These are phyloP conservation scores for Lagorchestes hirsutus DNA, from an alignment of 2,797 vertebrate genomes.

Conservation along the genomic window DNA sequence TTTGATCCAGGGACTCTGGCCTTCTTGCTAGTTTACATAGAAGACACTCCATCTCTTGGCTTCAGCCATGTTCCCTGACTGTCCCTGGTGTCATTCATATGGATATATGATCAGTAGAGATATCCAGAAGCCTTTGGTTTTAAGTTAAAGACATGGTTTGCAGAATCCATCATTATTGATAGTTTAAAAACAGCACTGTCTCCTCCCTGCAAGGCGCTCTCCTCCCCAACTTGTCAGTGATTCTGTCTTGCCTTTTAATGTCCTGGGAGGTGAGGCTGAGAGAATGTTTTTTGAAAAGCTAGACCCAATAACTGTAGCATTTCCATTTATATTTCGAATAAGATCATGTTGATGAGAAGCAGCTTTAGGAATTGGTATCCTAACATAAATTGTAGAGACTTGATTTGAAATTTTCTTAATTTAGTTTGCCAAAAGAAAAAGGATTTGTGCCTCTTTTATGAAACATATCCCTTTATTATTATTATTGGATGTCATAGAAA, in stretches of 20 bases:
- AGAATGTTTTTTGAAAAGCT: background rate
- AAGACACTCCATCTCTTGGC: background rate
- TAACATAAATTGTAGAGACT: background rate
- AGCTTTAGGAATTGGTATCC: background rate
- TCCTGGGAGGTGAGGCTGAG: background rate
- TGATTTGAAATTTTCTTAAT: conserved; percentile 21
- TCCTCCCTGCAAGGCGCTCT: no score
- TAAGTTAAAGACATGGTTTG: background rate
- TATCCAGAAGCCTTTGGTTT: background rate
- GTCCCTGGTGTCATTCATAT: background rate
- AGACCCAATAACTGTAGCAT: fast-evolving
- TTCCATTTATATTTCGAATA: background rate
- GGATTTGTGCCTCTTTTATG: background rate
- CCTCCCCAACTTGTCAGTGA: background rate
- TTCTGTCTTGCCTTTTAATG: background rate
- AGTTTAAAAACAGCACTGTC: background rate
- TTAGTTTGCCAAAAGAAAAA: conserved; percentile 44
- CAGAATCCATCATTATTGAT: background rate
- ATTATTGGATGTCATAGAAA: conserved; percentile 11
- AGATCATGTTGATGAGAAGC: background rate
- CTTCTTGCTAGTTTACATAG: background rate
- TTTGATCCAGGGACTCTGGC: background rate
- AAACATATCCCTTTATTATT: conserved; percentile 20
- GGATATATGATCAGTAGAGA: background rate
- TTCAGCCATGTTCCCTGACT: background rate